phyloP scores from a whole-genome alignment of 2,797 vertebrate species.

The Chaetophractus vellerosus region DNA sequence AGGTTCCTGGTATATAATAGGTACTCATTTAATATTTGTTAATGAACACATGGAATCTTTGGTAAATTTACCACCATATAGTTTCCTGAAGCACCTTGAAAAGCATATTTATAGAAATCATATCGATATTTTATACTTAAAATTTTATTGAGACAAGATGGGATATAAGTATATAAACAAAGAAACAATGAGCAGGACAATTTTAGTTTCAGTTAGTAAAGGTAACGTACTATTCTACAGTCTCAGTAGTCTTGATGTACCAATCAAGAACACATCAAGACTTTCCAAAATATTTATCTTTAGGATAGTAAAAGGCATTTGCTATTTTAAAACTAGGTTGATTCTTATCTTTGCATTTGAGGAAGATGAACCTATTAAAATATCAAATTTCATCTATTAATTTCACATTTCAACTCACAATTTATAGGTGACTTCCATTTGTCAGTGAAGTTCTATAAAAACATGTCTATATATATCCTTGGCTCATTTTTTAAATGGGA shows the following conservation, averaged over 20 bases:
- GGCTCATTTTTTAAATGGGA: constrained; percentile 6
- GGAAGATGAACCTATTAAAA: neutral
- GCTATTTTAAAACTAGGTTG: neutral
- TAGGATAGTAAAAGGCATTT: neutral
- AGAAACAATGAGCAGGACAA: neutral
- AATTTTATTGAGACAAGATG: constrained; percentile 8
- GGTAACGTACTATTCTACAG: neutral
- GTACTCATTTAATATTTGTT: neutral
- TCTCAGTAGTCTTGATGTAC: neutral
- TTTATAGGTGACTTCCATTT: constrained; percentile 60
- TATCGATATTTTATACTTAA: neutral
- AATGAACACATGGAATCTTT: neutral
- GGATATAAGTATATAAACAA: neutral
- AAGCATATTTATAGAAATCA: constrained; percentile 15
- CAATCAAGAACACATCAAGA: neutral
- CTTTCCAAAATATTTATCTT: neutral
- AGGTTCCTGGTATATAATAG: neutral
- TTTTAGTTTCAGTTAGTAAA: constrained; percentile 27
- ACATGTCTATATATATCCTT: neutral
- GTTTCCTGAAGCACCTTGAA: neutral
- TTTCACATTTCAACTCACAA: constrained; percentile 45
- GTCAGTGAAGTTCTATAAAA: constrained; percentile 23
- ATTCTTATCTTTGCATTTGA: constrained; percentile 34
- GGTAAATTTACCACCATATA: neutral
- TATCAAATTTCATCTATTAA: constrained; percentile 40